These are phyloP conservation scores for Synchiropus splendidus DNA, from an alignment of 2,113 vertebrate species.

Conservation along the genomic window DNA sequence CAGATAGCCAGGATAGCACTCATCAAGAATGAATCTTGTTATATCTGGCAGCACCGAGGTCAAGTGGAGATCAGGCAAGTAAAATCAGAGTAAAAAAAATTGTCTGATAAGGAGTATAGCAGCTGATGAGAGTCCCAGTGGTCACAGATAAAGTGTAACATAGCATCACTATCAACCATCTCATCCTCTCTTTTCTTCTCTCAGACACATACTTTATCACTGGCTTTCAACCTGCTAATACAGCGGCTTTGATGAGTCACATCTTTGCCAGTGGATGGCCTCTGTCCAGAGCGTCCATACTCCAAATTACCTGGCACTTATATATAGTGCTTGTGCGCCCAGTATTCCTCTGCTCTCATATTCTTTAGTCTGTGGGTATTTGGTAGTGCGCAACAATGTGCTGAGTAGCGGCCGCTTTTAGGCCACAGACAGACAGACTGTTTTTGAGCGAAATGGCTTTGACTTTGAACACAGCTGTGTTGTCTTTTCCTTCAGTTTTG, in stretches of 20 bases:
- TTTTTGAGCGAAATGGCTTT: slow-evolving; percentile 8
- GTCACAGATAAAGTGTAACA: slow-evolving; percentile 30
- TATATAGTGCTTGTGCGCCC: slow-evolving; percentile 39
- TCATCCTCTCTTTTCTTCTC: neutral
- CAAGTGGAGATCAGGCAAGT: slow-evolving; percentile 21
- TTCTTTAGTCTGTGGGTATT: slow-evolving; percentile 9
- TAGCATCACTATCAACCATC: slow-evolving; percentile 18
- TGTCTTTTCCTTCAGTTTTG: no score
- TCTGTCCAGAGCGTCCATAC: slow-evolving; percentile 77
- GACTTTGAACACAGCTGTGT: neutral
- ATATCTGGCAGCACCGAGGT: neutral
- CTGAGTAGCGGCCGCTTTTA: slow-evolving; percentile 60
- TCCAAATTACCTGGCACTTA: slow-evolving; percentile 87
- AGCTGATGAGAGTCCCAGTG: slow-evolving; percentile 32
- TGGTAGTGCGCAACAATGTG: slow-evolving; percentile 62
- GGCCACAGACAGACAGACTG: slow-evolving; percentile 6
- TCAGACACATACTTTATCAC: slow-evolving; percentile 7
- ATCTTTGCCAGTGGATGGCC: slow-evolving; percentile 69
- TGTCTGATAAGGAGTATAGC: slow-evolving; percentile 32
- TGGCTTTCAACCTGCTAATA: slow-evolving; percentile 3
- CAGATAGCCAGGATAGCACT: no score
- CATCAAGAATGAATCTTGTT: no score
- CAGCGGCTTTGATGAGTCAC: slow-evolving; percentile 19
- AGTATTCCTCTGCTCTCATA: slow-evolving; percentile 13
- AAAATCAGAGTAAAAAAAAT: slow-evolving; percentile 30